Evolutionary conservation across 92 coral and sea anemone genomes (phyloP).

Genomic region (Palythoa heliodiscus): DNA sequence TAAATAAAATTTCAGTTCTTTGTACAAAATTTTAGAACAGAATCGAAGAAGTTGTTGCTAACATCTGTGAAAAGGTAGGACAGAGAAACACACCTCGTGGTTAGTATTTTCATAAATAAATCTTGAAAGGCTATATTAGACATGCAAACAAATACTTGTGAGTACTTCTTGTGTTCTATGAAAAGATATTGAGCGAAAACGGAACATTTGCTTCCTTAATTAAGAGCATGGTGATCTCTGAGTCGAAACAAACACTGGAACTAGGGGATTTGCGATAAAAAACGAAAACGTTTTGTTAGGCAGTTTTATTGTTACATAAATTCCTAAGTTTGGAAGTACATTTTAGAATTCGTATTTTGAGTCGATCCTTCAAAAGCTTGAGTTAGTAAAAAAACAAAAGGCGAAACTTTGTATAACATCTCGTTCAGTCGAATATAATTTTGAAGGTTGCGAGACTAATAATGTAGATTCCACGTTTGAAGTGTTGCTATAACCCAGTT

Average conservation of each 20-base stretch:
- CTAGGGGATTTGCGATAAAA: background rate
- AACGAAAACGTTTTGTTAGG: background rate
- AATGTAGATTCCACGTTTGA: background rate
- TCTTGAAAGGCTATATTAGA: conserved; percentile 6
- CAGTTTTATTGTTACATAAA: background rate
- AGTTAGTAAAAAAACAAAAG: background rate
- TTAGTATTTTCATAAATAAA: background rate
- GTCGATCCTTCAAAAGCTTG: background rate
- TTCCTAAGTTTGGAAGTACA: background rate
- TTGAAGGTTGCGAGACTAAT: background rate
- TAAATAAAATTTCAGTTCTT: background rate
- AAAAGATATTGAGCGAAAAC: background rate
- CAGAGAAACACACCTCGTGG: background rate
- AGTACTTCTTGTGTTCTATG: background rate
- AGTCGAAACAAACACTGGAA: background rate
- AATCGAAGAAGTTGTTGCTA: background rate
- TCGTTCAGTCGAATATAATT: background rate
- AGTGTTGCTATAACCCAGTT: background rate
- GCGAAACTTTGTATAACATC: background rate
- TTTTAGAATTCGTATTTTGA: background rate
- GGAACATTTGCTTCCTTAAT: background rate
- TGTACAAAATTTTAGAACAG: conserved; percentile 17
- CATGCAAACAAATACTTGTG: background rate
- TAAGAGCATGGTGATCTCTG: background rate
- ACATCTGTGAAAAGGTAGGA: background rate